A percentile compares a stretch with the other conserved stretches of the same genome.
phyloP scores from a whole-genome alignment of 92 coral and sea anemone species.

The Galaxea fascicularis region DNA sequence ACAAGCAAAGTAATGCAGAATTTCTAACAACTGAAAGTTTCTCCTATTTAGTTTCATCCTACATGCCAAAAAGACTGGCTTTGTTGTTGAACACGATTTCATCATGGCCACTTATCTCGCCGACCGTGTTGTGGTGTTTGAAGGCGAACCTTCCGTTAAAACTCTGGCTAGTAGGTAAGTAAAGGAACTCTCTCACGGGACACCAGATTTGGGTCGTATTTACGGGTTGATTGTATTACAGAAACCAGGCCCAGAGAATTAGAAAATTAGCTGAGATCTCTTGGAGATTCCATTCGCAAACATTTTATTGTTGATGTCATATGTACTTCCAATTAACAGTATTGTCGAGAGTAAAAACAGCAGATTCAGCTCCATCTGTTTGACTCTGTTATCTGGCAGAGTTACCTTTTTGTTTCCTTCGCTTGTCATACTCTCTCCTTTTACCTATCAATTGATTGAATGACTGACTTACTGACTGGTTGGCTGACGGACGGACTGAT shows the following conservation, averaged over 20 bases:
- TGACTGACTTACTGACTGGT: too few species aligned
- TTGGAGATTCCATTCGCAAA: too few species aligned
- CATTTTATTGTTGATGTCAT: too few species aligned
- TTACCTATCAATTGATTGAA: not conserved
- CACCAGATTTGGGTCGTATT: too few species aligned
- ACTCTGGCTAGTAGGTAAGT: slow-evolving; percentile 88
- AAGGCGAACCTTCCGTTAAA: slow-evolving; percentile 91
- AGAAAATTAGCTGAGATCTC: too few species aligned
- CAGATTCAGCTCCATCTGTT: too few species aligned
- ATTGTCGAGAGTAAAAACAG: too few species aligned
- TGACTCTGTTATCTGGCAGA: not conserved
- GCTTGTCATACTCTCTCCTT: not conserved
- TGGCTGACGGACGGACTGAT: too few species aligned
- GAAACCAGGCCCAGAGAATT: too few species aligned
- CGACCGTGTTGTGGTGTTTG: slow-evolving; percentile 98
- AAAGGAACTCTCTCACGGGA: not conserved
- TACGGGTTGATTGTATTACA: too few species aligned
- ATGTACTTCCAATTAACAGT: too few species aligned
- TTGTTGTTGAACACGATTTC: slow-evolving; percentile 99
- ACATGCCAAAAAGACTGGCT: slow-evolving; percentile 99
- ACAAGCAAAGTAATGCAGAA: not conserved
- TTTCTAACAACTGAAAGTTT: not conserved
- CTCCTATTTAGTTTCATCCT: slow-evolving; percentile 76
- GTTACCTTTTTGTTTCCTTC: not conserved
- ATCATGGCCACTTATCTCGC: slow-evolving; percentile 99